phyloP scores from a whole-genome alignment of 1,140 invertebrate genomes.

The Pachypeltis micranthus region DNA sequence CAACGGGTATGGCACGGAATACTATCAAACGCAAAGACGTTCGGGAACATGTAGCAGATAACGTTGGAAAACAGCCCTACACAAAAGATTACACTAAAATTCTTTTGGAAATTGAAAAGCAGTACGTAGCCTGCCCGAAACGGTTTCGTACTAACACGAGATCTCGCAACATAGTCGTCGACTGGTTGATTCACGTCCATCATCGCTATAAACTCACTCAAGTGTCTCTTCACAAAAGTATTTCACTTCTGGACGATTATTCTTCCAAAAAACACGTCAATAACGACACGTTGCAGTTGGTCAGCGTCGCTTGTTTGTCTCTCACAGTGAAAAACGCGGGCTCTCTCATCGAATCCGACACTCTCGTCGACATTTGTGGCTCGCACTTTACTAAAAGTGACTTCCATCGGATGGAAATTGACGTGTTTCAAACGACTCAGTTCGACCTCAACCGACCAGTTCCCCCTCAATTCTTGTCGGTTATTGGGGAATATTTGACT shows the following conservation, averaged over 20 bases:
- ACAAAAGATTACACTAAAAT: neutral
- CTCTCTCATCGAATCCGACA: neutral
- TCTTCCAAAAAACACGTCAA: neutral
- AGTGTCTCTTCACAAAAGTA: neutral
- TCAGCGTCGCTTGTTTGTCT: neutral
- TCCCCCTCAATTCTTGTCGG: neutral
- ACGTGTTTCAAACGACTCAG: neutral
- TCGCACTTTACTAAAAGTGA: neutral
- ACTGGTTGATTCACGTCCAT: conserved; percentile 16
- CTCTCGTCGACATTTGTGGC: neutral
- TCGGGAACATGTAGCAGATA: no score
- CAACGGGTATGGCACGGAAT: no score
- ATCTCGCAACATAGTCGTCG: conserved; percentile 1
- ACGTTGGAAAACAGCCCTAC: neutral
- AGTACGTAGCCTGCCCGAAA: neutral
- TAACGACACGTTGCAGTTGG: neutral
- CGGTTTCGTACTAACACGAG: neutral
- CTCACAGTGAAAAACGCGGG: neutral
- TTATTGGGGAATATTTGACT: neutral
- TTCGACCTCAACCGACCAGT: neutral
- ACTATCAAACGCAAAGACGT: no score
- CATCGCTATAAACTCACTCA: conserved; percentile 14
- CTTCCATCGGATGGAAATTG: neutral
- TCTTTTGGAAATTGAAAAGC: neutral
- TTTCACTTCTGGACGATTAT: neutral